Conservation (phyloP, 2,797 vertebrate species). For the Enteromius trimaculatus region DNA sequence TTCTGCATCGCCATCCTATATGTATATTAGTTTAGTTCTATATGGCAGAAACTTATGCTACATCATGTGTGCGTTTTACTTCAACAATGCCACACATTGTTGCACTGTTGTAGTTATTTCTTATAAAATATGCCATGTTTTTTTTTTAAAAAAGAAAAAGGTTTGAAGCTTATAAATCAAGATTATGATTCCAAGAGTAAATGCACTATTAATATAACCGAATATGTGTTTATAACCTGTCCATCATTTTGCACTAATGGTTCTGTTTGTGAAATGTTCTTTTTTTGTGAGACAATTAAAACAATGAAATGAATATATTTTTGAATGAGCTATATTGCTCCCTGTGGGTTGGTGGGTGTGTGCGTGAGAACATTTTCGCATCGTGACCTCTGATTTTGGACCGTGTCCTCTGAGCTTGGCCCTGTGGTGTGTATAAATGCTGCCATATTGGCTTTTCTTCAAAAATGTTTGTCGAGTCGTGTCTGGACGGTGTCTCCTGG, state of each 20-base stretch:
- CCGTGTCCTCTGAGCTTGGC: constrained; percentile 39
- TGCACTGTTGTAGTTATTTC: constrained; percentile 39
- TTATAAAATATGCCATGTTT: not conserved
- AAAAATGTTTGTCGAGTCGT: constrained; percentile 52
- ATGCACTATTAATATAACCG: constrained; percentile 42
- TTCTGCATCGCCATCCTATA: constrained; percentile 16
- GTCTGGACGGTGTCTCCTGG: constrained; percentile 56
- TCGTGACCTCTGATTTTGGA: constrained; percentile 62
- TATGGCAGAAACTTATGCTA: not conserved
- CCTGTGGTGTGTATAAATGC: constrained; percentile 45
- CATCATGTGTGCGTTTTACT: not conserved
- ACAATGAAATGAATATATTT: constrained; percentile 3
- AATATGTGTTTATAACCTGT: constrained; percentile 3
- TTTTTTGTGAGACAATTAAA: constrained; percentile 37
- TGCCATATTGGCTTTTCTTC: constrained; percentile 55
- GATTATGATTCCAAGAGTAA: constrained; percentile 11
- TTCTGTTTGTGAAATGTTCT: constrained; percentile 16
- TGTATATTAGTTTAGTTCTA: constrained; percentile 18
- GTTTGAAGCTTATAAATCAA: not conserved
- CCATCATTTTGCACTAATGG: constrained; percentile 55
- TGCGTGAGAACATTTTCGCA: constrained; percentile 38
- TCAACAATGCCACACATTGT: constrained; percentile 12
- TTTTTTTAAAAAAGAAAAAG: not conserved
- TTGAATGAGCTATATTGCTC: constrained; percentile 33
- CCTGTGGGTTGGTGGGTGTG: constrained; percentile 13